Percentiles rank a stretch among this genome's conserved stretches.
Conservation (phyloP, 2,888 invertebrate genomes). For the Baccha elongata region DNA sequence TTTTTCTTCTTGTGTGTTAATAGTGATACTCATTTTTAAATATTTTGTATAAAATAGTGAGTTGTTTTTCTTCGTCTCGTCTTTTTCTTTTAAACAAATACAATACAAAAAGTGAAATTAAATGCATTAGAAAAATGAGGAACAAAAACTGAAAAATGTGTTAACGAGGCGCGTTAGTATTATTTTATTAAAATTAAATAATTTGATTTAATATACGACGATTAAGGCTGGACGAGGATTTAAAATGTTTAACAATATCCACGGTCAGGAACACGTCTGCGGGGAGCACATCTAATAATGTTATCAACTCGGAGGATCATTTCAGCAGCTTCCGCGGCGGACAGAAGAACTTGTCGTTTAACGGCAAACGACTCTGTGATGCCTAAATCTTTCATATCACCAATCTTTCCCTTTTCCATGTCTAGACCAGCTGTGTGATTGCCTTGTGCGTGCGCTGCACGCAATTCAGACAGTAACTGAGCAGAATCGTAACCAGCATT, state of each 20-base stretch:
- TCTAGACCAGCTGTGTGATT: constrained; percentile 88
- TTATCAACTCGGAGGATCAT: constrained; percentile 99
- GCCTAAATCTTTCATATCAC: constrained; percentile 95
- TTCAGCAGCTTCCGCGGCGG: constrained; percentile 98
- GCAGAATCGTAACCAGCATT: constrained; percentile 99
- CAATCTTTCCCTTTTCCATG: constrained; percentile 93
- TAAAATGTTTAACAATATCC: constrained; percentile 83
- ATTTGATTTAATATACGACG: constrained; percentile 39
- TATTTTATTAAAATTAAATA: constrained; percentile 53
- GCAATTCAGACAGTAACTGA: constrained; percentile 94
- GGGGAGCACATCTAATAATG: constrained; percentile 96
- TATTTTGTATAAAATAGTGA: constrained; percentile 48
- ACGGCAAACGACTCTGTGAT: constrained; percentile 99
- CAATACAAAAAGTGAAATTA: constrained; percentile 22
- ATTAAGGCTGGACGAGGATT: constrained; percentile 28
- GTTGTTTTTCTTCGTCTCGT: constrained; percentile 5
- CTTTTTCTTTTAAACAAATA: not conserved
- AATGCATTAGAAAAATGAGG: constrained; percentile 35
- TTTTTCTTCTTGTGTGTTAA: constrained; percentile 12
- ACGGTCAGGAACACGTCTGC: constrained; percentile 93
- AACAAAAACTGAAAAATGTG: constrained; percentile 32
- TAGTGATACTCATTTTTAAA: constrained; percentile 24
- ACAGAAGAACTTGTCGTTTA: constrained; percentile 96
- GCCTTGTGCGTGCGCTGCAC: constrained; percentile 94
- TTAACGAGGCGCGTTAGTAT: constrained; percentile 65